These are phyloP conservation scores for Blastobasis adustella DNA, from an alignment of 2,888 invertebrate species.

Conservation along the genomic window DNA sequence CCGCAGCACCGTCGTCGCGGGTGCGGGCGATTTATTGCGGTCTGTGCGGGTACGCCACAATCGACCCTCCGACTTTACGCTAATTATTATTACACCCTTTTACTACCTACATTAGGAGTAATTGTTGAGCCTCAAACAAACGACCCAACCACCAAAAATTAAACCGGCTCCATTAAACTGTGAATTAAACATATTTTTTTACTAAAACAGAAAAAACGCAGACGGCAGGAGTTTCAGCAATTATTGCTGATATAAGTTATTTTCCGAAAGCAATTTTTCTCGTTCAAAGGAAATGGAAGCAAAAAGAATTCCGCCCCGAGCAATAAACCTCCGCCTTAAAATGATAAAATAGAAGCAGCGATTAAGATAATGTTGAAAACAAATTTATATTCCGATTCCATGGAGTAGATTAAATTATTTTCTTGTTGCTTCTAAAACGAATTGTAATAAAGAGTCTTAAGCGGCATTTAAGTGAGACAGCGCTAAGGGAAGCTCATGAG, in stretches of 20 bases:
- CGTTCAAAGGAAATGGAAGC: slow-evolving; percentile 31
- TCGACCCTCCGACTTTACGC: slow-evolving; percentile 39
- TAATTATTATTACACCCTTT: slow-evolving; percentile 40
- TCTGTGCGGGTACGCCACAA: slow-evolving; percentile 37
- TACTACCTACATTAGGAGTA: slow-evolving; percentile 5
- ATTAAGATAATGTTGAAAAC: slow-evolving; percentile 60
- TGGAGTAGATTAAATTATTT: slow-evolving; percentile 62
- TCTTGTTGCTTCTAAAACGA: slow-evolving; percentile 53
- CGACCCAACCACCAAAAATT: slow-evolving; percentile 11
- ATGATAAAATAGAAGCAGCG: slow-evolving; percentile 51
- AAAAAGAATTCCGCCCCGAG: slow-evolving; percentile 30
- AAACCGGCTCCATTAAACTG: slow-evolving; percentile 4
- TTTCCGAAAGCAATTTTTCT: slow-evolving; percentile 28
- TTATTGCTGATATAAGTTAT: slow-evolving; percentile 34
- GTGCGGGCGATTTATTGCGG: slow-evolving; percentile 58
- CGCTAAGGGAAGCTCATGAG: slow-evolving; percentile 40
- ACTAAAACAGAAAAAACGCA: slow-evolving; percentile 15
- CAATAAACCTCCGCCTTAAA: slow-evolving; percentile 37
- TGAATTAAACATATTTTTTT: neutral
- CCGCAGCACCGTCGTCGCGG: slow-evolving; percentile 38
- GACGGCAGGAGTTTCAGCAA: slow-evolving; percentile 14
- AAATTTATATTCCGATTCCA: slow-evolving; percentile 62
- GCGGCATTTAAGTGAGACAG: slow-evolving; percentile 39
- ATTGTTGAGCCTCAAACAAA: slow-evolving; percentile 7
- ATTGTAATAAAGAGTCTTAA: slow-evolving; percentile 38